Evolutionary conservation across 2,113 vertebrate species (phyloP), one percentile per base, ranked within the genome.

Genomic region (Cricetomys ansorgei): DNA sequence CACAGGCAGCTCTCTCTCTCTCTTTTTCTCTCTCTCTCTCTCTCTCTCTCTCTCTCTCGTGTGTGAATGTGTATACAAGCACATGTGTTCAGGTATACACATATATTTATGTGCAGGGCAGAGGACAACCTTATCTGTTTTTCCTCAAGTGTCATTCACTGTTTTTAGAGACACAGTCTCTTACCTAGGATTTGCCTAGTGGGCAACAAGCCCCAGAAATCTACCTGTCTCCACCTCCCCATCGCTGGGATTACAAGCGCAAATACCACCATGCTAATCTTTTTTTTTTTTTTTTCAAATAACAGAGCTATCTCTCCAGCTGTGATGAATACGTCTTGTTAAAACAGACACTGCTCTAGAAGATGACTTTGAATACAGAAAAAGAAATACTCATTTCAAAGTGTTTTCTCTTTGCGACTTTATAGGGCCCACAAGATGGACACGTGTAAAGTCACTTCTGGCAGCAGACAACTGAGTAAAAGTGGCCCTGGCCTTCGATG

Each of bases 361-460:
- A 81, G 40, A 73, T 29, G 1, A 55, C 25, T 69, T 11, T 55
- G 43, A 88, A 88, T 76, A 12, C 67, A 3, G 29, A 23, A 75
- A n/a, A 50, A 76, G 10, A 31, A 21, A 8, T 8, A 4, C 11
- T 59, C 31, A 37, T 70, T 72, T 70, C 43, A 48, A 55, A 94
- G 37, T 1, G 64, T 21, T 40, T 45, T n/a, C 10, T 48, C 4
- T 65, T 27, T 93, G 59, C 40, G 81, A 40, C 19, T 48, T 40
- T 34, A 8, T 3, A 4, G 72, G 3, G 31, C 4, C 37, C 37
- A 53, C 48, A 7, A 21, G 45, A 73, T 0, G 0, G 7, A 2
- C 27, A 64, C 86, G 59, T 21, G 40, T 17, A 27, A 57, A 73
- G 57, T 90, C 73, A 67, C 5, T 45, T 43, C 40, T 17, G 27